Conservation (phyloP, 2,888 invertebrate genomes). For the Thecophora atra region DNA sequence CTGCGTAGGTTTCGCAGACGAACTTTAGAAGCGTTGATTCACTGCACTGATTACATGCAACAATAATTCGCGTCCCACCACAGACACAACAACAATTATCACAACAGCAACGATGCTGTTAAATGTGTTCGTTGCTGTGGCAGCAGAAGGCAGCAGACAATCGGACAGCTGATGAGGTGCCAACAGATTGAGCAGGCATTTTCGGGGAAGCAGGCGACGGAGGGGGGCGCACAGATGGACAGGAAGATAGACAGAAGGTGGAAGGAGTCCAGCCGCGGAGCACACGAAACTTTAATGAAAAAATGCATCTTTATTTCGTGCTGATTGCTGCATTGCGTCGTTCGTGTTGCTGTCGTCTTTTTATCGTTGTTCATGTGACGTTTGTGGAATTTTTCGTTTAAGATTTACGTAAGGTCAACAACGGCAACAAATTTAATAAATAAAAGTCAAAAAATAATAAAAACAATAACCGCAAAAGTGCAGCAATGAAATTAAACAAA, state of each 20-base stretch:
- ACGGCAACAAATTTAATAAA: no score
- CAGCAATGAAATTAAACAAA: background rate
- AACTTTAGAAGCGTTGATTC: conserved; percentile 36
- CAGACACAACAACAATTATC: background rate
- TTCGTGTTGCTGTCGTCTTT: background rate
- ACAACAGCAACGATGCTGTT: background rate
- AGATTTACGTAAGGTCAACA: background rate
- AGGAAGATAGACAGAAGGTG: background rate
- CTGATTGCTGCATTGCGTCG: background rate
- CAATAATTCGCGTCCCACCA: conserved; percentile 45
- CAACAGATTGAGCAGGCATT: background rate
- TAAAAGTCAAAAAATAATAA: background rate
- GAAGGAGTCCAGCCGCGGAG: no score
- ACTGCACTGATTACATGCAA: conserved; percentile 50
- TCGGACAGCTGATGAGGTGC: background rate
- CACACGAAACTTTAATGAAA: no score
- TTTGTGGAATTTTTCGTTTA: background rate
- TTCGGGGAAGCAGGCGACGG: background rate
- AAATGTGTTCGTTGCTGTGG: background rate
- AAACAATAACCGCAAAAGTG: background rate
- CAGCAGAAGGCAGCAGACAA: background rate
- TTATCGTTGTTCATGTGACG: background rate
- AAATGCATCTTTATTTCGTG: background rate
- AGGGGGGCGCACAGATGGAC: background rate
- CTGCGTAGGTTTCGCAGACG: conserved; percentile 18